Percentiles rank a stretch among this genome's conserved stretches.
Evolutionary conservation across 2,113 vertebrate species (phyloP).

Genomic region (Nerophis ophidion): DNA sequence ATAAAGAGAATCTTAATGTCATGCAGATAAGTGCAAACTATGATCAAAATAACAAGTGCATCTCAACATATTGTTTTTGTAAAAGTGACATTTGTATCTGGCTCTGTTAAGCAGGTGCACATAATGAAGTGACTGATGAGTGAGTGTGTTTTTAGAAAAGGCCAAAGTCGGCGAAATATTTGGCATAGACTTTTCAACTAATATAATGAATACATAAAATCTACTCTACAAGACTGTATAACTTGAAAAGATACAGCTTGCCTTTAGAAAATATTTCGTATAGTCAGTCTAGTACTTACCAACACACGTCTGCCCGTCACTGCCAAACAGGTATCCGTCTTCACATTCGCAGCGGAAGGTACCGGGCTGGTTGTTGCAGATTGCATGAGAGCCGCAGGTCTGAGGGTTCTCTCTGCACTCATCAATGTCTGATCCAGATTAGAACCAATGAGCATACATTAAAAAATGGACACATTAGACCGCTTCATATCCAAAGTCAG

Average conservation of each 20-base stretch:
- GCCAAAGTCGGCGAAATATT: too few species aligned
- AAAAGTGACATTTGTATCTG: too few species aligned
- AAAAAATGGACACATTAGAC: constrained; percentile 5
- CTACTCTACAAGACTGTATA: not conserved
- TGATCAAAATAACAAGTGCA: too few species aligned
- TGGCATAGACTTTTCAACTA: not conserved
- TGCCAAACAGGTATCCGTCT: constrained; percentile 81
- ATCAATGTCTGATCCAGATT: constrained; percentile 76
- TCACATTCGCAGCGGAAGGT: constrained; percentile 89
- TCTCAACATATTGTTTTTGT: too few species aligned
- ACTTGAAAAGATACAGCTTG: not conserved
- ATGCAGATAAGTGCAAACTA: too few species aligned
- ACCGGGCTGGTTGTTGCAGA: constrained; percentile 89
- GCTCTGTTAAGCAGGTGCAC: too few species aligned
- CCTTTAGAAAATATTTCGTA: not conserved
- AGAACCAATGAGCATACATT: constrained; percentile 4
- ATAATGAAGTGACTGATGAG: too few species aligned
- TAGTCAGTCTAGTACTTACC: constrained; percentile 67
- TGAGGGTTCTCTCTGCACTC: constrained; percentile 80
- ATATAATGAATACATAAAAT: not conserved
- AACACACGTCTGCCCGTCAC: constrained; percentile 74
- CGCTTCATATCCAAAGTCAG: constrained; percentile 12
- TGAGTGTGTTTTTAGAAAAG: too few species aligned
- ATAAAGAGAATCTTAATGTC: too few species aligned
- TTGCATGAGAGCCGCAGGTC: constrained; percentile 74